A percentile compares a stretch with the other conserved stretches of the same genome.
phyloP scores from a whole-genome alignment of 2,888 invertebrate species.

The Pyralis farinalis region DNA sequence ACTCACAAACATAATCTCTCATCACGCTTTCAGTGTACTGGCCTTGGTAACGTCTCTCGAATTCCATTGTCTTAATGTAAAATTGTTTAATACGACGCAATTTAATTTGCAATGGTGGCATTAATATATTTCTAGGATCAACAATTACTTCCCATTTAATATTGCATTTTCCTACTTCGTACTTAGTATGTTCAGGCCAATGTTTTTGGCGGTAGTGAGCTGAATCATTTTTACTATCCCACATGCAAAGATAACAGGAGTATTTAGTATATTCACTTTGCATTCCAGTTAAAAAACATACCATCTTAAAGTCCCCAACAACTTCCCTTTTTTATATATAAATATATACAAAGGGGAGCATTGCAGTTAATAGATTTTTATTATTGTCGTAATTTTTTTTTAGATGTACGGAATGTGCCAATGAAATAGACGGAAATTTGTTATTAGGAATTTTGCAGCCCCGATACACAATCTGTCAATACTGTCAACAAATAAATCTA shows the following conservation, averaged over 20 bases:
- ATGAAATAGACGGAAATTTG: background rate
- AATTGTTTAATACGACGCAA: too few relatives aligned
- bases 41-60: too few relatives aligned
- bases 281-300: conserved; percentile 5
- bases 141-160: conserved; percentile 9
- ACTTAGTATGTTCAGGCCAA: conserved; percentile 5
- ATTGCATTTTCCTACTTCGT: conserved; percentile 5
- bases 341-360: background rate
- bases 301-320: background rate
- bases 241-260: too few relatives aligned
- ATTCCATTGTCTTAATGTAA: background rate
- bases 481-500: too few relatives aligned
- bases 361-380: conserved; percentile 4
- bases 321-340: background rate
- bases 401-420: background rate
- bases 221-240: too few relatives aligned
- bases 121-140: conserved; percentile 6
- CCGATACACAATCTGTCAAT: too few relatives aligned
- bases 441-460: too few relatives aligned
- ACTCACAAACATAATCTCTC: too few relatives aligned
- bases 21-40: too few relatives aligned
- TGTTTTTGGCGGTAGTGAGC: background rate
- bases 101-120: conserved; percentile 2
- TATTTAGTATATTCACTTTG: too few relatives aligned
- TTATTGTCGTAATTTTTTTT: conserved; percentile 8